Conservation (phyloP, 2,113 vertebrate species). For the Dipodomys merriami region DNA sequence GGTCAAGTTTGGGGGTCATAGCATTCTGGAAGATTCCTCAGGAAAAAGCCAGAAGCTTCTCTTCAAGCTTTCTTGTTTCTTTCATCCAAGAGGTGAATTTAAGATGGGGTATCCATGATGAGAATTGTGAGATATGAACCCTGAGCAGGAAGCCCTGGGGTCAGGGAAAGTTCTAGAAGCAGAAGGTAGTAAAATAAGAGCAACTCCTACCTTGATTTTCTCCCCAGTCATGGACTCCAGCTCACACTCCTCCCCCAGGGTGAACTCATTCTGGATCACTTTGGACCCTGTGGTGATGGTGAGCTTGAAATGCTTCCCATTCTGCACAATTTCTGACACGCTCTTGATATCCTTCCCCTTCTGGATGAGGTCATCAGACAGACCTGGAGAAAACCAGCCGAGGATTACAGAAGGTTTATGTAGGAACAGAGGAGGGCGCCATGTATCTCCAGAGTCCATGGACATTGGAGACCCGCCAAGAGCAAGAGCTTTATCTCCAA, state of each 20-base stretch:
- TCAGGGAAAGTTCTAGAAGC: not conserved
- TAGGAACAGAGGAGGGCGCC: fast-evolving
- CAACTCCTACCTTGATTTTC: conserved; percentile 90
- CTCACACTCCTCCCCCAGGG: conserved; percentile 91
- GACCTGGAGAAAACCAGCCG: conserved; percentile 81
- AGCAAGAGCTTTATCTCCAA: not conserved
- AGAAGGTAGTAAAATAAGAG: not conserved
- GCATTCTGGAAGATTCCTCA: fast-evolving
- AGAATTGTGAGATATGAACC: not conserved
- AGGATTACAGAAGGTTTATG: not conserved
- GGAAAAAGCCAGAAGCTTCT: not conserved
- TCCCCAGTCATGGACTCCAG: conserved; percentile 87
- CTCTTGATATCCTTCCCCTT: conserved; percentile 92
- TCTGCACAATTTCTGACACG: conserved; percentile 90
- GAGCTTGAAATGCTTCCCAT: conserved; percentile 90
- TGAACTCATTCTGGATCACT: conserved; percentile 89
- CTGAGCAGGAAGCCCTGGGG: not conserved
- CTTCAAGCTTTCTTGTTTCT: not conserved
- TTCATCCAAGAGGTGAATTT: not conserved
- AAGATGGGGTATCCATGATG: not conserved
- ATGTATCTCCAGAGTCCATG: not conserved
- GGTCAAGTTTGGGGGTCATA: not conserved
- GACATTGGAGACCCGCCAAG: not conserved
- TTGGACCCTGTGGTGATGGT: conserved; percentile 88
- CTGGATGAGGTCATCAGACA: conserved; percentile 92